These are phyloP conservation scores for Marasmarcha lunaedactyla DNA, from an alignment of 2,888 invertebrate genomes.

Conservation along the genomic window DNA sequence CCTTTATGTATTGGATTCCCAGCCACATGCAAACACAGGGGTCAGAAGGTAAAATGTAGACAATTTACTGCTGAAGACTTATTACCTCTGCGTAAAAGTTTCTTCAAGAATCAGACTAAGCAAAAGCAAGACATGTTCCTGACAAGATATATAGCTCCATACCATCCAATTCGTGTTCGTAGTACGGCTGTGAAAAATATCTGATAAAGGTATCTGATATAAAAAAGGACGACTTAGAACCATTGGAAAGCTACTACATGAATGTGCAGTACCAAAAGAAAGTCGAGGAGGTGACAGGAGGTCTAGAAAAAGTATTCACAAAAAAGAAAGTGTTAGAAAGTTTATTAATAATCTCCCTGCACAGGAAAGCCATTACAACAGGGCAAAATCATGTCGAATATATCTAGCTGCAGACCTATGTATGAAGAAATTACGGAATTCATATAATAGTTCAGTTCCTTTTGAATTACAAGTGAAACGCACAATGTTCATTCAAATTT, in stretches of 20 bases:
- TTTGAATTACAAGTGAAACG: constrained; percentile 7
- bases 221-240: constrained; percentile 12
- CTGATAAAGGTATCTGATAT: too few species aligned
- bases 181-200: too few species aligned
- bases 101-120: too few species aligned
- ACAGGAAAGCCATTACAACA: constrained; percentile 21
- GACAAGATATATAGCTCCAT: too few species aligned
- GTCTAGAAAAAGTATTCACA: constrained; percentile 12
- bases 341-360: constrained; percentile 18
- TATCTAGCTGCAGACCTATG: constrained; percentile 18
- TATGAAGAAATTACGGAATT: constrained; percentile 16
- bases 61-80: too few species aligned
- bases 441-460: constrained; percentile 17
- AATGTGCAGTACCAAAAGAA: background rate
- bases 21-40: too few species aligned
- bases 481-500: constrained; percentile 15
- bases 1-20: too few species aligned
- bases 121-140: too few species aligned
- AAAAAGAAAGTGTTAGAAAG: constrained; percentile 17
- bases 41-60: too few species aligned
- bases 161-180: too few species aligned
- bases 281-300: background rate
- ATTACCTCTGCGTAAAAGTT: too few species aligned
- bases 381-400: constrained; percentile 19
- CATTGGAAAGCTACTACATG: background rate